Conservation (phyloP, 2,797 vertebrate species). For the Pangasius mekongensis region DNA sequence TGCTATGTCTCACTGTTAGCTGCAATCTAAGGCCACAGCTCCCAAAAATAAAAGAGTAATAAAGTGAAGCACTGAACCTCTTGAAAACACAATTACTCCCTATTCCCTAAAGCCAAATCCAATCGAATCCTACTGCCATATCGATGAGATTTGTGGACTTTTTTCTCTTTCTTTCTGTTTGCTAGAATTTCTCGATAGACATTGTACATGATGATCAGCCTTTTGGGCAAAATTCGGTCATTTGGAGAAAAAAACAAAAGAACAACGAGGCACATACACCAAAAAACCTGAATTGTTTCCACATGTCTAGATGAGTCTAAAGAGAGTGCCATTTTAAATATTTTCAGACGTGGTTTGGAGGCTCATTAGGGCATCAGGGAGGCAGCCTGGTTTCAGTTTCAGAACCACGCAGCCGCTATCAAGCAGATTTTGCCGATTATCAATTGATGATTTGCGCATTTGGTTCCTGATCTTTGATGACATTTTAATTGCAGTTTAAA, state of each 20-base stretch:
- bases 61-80: conserved; percentile 40
- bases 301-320: background rate
- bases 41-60: conserved; percentile 45
- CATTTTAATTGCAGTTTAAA: conserved; percentile 59
- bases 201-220: conserved; percentile 49
- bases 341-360: background rate
- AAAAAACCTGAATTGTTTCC: background rate
- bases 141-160: conserved; percentile 57
- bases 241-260: conserved; percentile 56
- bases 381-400: conserved; percentile 58
- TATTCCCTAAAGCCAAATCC: conserved; percentile 64
- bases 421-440: conserved; percentile 46
- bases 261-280: conserved; percentile 42
- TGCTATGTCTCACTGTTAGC: background rate
- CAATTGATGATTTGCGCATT: conserved; percentile 58
- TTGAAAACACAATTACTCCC: conserved; percentile 50
- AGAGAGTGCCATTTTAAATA: background rate
- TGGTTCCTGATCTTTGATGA: conserved; percentile 58
- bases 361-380: conserved; percentile 59
- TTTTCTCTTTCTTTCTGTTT: conserved; percentile 53
- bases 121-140: conserved; percentile 67
- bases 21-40: conserved; percentile 5
- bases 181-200: conserved; percentile 45
- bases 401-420: conserved; percentile 30
- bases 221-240: conserved; percentile 61